Conservation (phyloP, 2,888 invertebrate genomes). For the Caenorhabditis angaria region DNA sequence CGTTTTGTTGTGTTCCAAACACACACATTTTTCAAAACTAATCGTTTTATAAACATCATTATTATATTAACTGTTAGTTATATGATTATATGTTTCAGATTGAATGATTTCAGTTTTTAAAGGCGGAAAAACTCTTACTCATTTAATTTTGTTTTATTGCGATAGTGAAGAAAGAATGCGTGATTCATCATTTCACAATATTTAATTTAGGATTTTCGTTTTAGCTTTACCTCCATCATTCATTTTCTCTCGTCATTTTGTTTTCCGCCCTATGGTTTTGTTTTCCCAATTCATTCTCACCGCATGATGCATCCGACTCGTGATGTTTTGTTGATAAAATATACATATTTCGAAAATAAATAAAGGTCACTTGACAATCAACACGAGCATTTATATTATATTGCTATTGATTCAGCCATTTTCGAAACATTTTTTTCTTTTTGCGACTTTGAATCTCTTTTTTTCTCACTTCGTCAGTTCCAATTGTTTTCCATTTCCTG, state of each 20-base stretch:
- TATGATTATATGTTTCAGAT: no score
- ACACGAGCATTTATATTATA: background rate
- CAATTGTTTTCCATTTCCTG: background rate
- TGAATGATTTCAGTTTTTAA: no score
- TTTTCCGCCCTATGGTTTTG: background rate
- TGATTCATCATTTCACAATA: background rate
- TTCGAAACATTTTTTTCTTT: no score
- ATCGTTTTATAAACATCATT: background rate
- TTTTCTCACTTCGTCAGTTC: no score
- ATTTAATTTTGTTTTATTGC: no score
- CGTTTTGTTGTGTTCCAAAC: constrained; percentile 5
- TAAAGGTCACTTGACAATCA: constrained; percentile 2
- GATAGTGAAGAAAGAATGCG: no score
- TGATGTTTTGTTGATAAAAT: constrained; percentile 2
- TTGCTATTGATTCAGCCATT: no score
- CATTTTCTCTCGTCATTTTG: no score
- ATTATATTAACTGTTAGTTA: background rate
- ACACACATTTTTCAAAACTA: constrained; percentile 10
- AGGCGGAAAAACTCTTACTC: no score
- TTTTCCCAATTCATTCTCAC: background rate
- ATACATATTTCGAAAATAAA: constrained; percentile 2
- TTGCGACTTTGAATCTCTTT: no score
- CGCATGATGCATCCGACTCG: background rate
- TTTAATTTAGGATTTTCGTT: background rate
- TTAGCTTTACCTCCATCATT: background rate